Base-by-base conservation (phyloP, 37 sponge, comb jelly and placozoan species). In the Axinella damicornis region DNA sequence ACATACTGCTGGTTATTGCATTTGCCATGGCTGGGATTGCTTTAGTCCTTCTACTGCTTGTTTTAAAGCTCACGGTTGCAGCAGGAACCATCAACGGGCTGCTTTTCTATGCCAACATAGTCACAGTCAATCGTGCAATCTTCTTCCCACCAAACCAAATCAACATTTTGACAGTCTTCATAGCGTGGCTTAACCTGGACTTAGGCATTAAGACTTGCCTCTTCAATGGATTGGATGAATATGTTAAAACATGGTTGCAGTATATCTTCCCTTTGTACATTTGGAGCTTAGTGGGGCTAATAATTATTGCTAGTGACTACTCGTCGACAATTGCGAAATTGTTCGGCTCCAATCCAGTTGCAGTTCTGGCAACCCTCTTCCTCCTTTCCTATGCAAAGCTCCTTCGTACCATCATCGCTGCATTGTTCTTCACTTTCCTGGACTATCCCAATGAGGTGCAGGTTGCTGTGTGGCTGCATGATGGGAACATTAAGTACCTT, bases 41-140 rank as follows among this genome's bases (percentile, higher is more conserved):
- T 11, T 35, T 83, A n/a, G 74, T 83, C 58, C 11, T 83, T 56
- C 32, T 71, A 1, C 53, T 59, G 63, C n/a, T n/a, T n/a, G n/a
- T n/a, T n/a, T n/a, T n/a, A n/a, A n/a, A n/a, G n/a, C 73, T 83
- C 37, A 83, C 83, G 36, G 83, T 83, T 30, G 30, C 73, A 18
- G 64, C 2, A 28, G 83, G 83, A 57, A 73, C 65, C 62, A 37
- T 79, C 5, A 63, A 79, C 36, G 79, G 67, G 2, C 53, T 79
- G 17, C 37, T 79, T 1, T 36, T 79, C 46, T 79, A 79, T 36
- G 79, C 79, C 1, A 79, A 79, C 67, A 79, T 79, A 9, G 66
- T 79, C 13, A 25, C 37, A 22, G 40, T 79, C 21, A 63, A 64
- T 37, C 38, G 63, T 2, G 60, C 79, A 37, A 53, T 79, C 63